These are phyloP conservation scores for Odontocerum albicorne DNA, from an alignment of 2,888 invertebrate genomes.

Conservation along the genomic window DNA sequence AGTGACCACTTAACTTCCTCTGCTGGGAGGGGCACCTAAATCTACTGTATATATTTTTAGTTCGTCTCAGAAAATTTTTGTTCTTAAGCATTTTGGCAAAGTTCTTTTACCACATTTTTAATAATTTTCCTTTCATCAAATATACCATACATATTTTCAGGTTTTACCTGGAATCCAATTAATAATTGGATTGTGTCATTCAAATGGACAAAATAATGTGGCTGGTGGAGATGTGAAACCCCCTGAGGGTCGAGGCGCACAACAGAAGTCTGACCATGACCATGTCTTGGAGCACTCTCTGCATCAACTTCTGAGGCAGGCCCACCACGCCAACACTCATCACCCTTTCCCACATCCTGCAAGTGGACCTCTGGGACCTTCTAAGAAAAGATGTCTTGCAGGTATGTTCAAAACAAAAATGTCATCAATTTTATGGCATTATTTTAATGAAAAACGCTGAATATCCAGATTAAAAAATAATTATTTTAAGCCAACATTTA, in stretches of 20 bases:
- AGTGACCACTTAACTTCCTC: no score
- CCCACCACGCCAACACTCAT: constrained; percentile 90
- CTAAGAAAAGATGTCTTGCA: constrained; percentile 85
- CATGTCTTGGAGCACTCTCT: constrained; percentile 96
- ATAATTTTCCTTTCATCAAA: no score
- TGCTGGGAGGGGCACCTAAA: no score
- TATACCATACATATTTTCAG: constrained; percentile 51
- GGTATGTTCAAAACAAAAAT: no score
- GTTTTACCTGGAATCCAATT: constrained; percentile 91
- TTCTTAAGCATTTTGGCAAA: no score
- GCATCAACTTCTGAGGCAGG: constrained; percentile 89
- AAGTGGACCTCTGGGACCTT: constrained; percentile 91
- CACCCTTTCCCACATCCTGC: constrained; percentile 95
- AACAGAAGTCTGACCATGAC: constrained; percentile 75
- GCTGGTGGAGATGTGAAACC: constrained; percentile 49
- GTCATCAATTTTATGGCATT: no score
- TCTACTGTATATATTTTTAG: no score
- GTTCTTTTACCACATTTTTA: no score
- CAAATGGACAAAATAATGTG: constrained; percentile 58
- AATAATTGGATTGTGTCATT: constrained; percentile 89
- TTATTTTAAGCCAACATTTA: no score
- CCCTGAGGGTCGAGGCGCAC: constrained; percentile 45
- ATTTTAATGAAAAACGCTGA: neutral
- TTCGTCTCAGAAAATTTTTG: no score
- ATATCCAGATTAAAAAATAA: neutral